A percentile compares a stretch with the other conserved stretches of the same genome.
These are phyloP conservation scores for Uropetala carovei DNA, from an alignment of 2,888 invertebrate species.

Conservation along the genomic window DNA sequence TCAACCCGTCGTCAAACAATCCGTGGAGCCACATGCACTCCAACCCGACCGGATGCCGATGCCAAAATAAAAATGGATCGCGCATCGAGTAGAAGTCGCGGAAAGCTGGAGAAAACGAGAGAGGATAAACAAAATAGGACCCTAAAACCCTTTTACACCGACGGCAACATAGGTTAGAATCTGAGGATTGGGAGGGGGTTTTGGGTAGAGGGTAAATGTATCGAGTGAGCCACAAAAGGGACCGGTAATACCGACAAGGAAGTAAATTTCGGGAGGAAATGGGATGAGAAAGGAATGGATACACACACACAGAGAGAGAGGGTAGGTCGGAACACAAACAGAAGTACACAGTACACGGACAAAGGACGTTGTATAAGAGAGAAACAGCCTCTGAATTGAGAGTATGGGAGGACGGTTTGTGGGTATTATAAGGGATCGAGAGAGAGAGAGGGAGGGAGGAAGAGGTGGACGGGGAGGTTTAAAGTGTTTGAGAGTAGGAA, in stretches of 20 bases:
- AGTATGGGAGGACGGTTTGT: background rate
- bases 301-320: background rate
- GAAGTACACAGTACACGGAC: too few relatives aligned
- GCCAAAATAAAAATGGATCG: background rate
- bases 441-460: background rate
- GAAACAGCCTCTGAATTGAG: background rate
- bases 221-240: background rate
- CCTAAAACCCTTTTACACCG: background rate
- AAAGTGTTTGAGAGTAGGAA: background rate
- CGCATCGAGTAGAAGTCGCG: background rate
- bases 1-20: background rate
- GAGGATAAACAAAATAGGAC: background rate
- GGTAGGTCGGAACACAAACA: too few relatives aligned
- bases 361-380: too few relatives aligned
- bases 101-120: background rate
- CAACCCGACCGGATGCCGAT: background rate
- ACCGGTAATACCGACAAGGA: background rate
- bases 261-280: background rate
- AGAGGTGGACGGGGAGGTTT: background rate
- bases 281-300: background rate
- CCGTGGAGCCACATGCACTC: conserved; percentile 3
- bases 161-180: background rate
- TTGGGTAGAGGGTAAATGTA: background rate
- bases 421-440: background rate
- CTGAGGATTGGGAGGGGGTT: too few relatives aligned